These are phyloP conservation scores for Pheosia gnoma DNA, from an alignment of 2,888 invertebrate species.

Conservation along the genomic window DNA sequence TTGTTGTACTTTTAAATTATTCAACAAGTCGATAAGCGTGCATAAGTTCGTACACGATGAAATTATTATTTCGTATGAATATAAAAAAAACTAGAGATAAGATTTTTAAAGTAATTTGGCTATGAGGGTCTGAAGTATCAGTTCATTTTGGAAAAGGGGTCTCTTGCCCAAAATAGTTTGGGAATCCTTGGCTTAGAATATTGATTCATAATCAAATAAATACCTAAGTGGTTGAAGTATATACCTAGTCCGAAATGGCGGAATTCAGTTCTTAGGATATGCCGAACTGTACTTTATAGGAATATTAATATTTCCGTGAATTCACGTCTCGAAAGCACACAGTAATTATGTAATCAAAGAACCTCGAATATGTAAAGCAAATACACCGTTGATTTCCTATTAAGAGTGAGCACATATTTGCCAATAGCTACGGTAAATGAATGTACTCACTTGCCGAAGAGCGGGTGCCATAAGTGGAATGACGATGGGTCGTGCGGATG, in stretches of 20 bases:
- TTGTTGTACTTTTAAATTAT: too few species aligned
- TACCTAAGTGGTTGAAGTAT: not conserved
- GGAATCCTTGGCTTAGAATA: not conserved
- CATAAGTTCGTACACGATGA: too few species aligned
- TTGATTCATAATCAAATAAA: constrained; percentile 3
- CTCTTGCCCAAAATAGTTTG: not conserved
- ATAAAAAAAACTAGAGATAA: too few species aligned
- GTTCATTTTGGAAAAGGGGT: too few species aligned
- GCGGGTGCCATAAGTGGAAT: constrained; percentile 92
- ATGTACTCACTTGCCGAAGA: constrained; percentile 91
- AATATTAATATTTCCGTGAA: constrained; percentile 20
- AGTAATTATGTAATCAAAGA: constrained; percentile 31
- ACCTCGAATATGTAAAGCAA: constrained; percentile 24
- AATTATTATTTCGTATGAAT: too few species aligned
- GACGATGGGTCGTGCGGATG: constrained; percentile 82
- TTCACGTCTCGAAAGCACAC: constrained; percentile 19
- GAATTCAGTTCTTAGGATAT: not conserved
- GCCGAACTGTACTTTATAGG: constrained; percentile 3
- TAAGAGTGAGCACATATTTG: constrained; percentile 30
- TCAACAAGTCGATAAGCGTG: too few species aligned
- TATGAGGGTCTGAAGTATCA: too few species aligned
- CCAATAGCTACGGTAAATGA: constrained; percentile 26
- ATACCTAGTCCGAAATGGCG: not conserved
- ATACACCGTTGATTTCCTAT: constrained; percentile 25
- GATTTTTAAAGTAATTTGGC: too few species aligned